Conservation (phyloP, 2,113 vertebrate species). For the Tautogolabrus adspersus region DNA sequence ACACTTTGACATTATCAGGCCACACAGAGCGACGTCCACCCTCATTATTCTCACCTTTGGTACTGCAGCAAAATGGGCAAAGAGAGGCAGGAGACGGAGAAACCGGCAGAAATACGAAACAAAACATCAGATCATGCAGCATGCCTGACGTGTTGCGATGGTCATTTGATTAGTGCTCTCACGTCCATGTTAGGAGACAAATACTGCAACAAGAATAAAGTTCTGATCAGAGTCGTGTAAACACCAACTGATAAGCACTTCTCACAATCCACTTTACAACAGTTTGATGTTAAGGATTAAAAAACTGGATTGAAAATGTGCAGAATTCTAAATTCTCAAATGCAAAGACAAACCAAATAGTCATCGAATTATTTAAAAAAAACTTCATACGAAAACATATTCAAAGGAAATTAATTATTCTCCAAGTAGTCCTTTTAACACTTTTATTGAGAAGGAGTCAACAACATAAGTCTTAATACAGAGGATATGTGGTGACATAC, state of each 20-base stretch:
- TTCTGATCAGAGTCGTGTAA: not conserved
- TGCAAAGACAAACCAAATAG: not conserved
- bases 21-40: constrained; percentile 88
- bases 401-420: not conserved
- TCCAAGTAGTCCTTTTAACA: not conserved
- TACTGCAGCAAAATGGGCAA: constrained; percentile 85
- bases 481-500: constrained; percentile 13
- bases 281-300: not conserved
- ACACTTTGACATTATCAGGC: constrained; percentile 90
- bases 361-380: not conserved
- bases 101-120: constrained; percentile 16
- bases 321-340: not conserved
- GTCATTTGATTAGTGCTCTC: constrained; percentile 27
- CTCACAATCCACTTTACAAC: not conserved
- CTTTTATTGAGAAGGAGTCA: constrained; percentile 40
- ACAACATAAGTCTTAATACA: not conserved
- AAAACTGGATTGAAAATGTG: not conserved
- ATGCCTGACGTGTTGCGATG: constrained; percentile 21
- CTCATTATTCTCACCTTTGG: constrained; percentile 89
- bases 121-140: constrained; percentile 25
- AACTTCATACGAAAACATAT: not conserved
- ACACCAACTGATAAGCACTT: not conserved
- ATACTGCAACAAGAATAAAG: not conserved
- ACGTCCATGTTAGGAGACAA: not conserved
- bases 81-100: constrained; percentile 78